phyloP scores from a whole-genome alignment of 1,140 invertebrate species.

The Ostrea denselamellosa region DNA sequence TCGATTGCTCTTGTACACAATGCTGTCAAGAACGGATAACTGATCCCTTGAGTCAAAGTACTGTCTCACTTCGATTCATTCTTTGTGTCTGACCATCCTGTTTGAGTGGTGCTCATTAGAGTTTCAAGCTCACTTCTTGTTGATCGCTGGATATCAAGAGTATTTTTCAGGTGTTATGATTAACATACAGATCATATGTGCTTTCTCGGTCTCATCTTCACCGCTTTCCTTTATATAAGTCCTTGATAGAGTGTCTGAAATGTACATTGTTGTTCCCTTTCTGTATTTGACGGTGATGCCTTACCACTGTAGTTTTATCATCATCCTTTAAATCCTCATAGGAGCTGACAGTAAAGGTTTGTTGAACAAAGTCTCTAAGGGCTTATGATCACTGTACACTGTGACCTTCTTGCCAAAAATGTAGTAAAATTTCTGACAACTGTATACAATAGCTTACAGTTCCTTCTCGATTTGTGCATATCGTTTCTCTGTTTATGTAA shows the following conservation, averaged over 20 bases:
- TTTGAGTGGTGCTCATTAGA: conserved; percentile 15
- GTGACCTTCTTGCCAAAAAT: conserved; percentile 34
- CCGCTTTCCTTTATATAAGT: conserved; percentile 35
- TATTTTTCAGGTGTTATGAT: conserved; percentile 40
- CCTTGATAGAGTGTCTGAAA: conserved; percentile 69
- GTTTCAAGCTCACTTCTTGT: conserved; percentile 79
- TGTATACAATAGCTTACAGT: conserved; percentile 79
- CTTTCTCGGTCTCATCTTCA: conserved; percentile 22
- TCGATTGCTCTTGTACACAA: conserved; percentile 19
- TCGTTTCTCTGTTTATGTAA: conserved; percentile 77
- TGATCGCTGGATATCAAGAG: conserved; percentile 27
- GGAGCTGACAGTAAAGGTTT: too few relatives aligned
- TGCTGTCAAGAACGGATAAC: conserved; percentile 42
- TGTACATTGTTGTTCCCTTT: conserved; percentile 76
- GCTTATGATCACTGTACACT: conserved; percentile 29
- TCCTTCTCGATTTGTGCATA: too few relatives aligned
- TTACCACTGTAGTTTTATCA: conserved; percentile 76
- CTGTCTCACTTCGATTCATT: conserved; percentile 36
- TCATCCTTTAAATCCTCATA: conserved; percentile 76
- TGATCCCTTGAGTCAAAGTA: conserved; percentile 57
- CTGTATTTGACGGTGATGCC: conserved; percentile 76
- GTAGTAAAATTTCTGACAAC: conserved; percentile 71
- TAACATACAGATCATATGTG: conserved; percentile 16
- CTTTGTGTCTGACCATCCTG: neutral
- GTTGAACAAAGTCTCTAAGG: too few relatives aligned